Percentiles rank a stretch among this genome's conserved stretches.
Conservation (phyloP, 2,797 vertebrate species). For the Eurystomus glaucurus region DNA sequence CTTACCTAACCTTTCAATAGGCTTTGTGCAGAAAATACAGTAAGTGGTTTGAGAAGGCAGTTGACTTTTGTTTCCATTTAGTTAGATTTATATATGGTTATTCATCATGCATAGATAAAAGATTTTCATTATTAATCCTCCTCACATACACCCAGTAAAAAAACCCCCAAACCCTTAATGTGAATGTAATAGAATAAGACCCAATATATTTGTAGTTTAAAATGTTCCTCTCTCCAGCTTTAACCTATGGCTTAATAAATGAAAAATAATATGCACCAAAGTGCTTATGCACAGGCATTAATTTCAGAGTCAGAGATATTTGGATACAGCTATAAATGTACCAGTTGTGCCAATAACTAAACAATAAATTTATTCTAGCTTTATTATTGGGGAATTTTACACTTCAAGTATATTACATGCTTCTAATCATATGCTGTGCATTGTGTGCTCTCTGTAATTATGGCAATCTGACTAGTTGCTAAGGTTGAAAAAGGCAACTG, state of each 20-base stretch:
- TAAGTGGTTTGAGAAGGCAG: background rate
- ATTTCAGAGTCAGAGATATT: slow-evolving; percentile 13
- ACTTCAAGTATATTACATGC: slow-evolving; percentile 27
- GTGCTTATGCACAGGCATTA: background rate
- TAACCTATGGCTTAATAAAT: slow-evolving; percentile 20
- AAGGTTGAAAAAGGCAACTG: slow-evolving; percentile 61
- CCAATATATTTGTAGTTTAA: background rate
- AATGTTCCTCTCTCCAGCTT: slow-evolving; percentile 21
- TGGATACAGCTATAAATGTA: slow-evolving; percentile 3
- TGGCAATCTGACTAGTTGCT: slow-evolving; percentile 40
- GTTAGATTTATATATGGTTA: background rate
- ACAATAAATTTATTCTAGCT: slow-evolving; percentile 30
- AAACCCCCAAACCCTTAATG: background rate
- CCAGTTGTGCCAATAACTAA: slow-evolving; percentile 39
- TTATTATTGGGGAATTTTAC: slow-evolving; percentile 57
- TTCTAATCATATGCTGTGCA: slow-evolving; percentile 13
- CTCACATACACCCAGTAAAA: background rate
- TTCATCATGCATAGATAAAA: background rate
- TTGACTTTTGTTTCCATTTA: background rate
- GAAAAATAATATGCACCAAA: background rate
- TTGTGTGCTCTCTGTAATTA: slow-evolving; percentile 37
- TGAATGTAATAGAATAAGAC: background rate
- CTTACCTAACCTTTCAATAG: background rate
- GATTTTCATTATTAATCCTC: background rate
- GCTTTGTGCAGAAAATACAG: background rate